phyloP scores from a whole-genome alignment of 2,888 invertebrate genomes.

The Ophion slaviceki region DNA sequence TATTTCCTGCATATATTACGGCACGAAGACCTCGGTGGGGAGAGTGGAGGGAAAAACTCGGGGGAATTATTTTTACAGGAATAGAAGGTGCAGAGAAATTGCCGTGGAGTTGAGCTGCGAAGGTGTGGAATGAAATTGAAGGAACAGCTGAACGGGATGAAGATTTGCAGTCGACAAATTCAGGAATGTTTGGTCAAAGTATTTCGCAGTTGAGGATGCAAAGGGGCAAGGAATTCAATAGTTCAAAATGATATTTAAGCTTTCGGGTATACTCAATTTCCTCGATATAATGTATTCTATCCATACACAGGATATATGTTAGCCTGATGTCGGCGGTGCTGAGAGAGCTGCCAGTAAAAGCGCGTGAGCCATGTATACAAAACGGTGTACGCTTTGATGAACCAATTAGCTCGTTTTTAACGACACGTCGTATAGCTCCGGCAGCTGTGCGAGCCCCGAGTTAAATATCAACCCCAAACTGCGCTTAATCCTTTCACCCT shows the following conservation, averaged over 20 bases:
- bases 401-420: slow-evolving; percentile 79
- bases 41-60: neutral
- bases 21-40: neutral
- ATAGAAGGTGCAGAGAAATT: too few relatives aligned
- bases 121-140: too few relatives aligned
- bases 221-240: neutral
- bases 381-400: slow-evolving; percentile 75
- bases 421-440: slow-evolving; percentile 73
- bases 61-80: too few relatives aligned
- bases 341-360: slow-evolving; percentile 15
- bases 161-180: too few relatives aligned
- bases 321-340: slow-evolving; percentile 11
- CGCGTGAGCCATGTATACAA: slow-evolving; percentile 57
- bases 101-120: too few relatives aligned
- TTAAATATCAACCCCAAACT: slow-evolving; percentile 78
- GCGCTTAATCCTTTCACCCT: slow-evolving; percentile 71
- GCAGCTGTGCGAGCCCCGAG: slow-evolving; percentile 74
- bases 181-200: too few relatives aligned
- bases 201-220: neutral
- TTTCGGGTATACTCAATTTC: slow-evolving; percentile 8
- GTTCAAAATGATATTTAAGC: neutral
- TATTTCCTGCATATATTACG: neutral
- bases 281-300: slow-evolving; percentile 3
- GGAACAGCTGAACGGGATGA: too few relatives aligned
- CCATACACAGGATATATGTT: slow-evolving; percentile 18